Conservation (phyloP, 2,888 invertebrate species). For the Eupeodes latifasciatus region DNA sequence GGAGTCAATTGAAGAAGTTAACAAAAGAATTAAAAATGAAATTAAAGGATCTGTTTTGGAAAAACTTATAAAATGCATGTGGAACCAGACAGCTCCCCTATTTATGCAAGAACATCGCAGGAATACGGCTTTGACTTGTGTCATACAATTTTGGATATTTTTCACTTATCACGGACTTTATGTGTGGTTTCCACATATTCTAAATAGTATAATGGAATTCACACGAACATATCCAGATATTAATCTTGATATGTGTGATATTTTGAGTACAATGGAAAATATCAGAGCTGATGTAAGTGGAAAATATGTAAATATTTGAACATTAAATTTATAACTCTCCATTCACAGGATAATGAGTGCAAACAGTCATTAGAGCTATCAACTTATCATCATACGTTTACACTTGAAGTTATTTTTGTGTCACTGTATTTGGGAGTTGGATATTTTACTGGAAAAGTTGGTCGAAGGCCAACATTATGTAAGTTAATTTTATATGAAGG, state of each 20-base stretch:
- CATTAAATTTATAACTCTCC: background rate
- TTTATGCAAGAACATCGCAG: slow-evolving; percentile 79
- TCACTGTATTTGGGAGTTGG: slow-evolving; percentile 77
- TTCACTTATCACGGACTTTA: slow-evolving; percentile 81
- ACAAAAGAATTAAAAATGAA: background rate
- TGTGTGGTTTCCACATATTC: slow-evolving; percentile 82
- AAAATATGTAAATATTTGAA: too few species aligned
- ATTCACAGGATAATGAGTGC: slow-evolving; percentile 36
- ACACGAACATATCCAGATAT: slow-evolving; percentile 76
- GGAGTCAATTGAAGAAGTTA: slow-evolving; percentile 22
- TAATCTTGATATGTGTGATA: slow-evolving; percentile 79
- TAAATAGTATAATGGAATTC: slow-evolving; percentile 80
- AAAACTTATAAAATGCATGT: slow-evolving; percentile 78
- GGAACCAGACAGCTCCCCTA: slow-evolving; percentile 81
- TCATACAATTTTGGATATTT: slow-evolving; percentile 81
- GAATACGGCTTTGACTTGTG: slow-evolving; percentile 80
- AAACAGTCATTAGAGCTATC: slow-evolving; percentile 78
- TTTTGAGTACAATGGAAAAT: slow-evolving; percentile 73
- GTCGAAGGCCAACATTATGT: slow-evolving; percentile 77
- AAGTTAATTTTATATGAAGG: slow-evolving; percentile 25
- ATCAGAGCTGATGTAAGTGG: slow-evolving; percentile 12
- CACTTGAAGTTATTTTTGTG: slow-evolving; percentile 79
- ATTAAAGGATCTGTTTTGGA: slow-evolving; percentile 5
- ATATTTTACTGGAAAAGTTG: slow-evolving; percentile 77
- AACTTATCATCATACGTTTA: slow-evolving; percentile 79